phyloP scores from a whole-genome alignment of 1,140 invertebrate species.

The Drosophila lowei region DNA sequence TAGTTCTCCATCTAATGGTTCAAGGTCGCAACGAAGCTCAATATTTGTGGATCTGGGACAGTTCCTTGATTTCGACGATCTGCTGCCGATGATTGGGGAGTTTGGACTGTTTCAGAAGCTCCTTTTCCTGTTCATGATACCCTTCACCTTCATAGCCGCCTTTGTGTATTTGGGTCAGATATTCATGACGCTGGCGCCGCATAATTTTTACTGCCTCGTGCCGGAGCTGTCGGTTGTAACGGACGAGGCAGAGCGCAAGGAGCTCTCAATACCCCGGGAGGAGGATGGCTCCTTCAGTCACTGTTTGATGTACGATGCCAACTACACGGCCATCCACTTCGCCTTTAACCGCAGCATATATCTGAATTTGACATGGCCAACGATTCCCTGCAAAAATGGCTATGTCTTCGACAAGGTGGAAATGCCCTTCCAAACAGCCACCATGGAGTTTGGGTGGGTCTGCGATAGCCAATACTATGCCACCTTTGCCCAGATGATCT shows the following conservation, averaged over 20 bases:
- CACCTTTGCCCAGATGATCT: conserved; percentile 90
- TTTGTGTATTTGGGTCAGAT: conserved; percentile 94
- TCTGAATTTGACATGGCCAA: conserved; percentile 86
- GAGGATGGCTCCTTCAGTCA: conserved; percentile 84
- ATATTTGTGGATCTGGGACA: conserved; percentile 4
- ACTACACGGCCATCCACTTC: conserved; percentile 85
- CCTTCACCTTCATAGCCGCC: conserved; percentile 91
- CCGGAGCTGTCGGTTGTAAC: conserved; percentile 84
- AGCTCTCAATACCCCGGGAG: conserved; percentile 86
- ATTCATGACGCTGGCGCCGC: conserved; percentile 90
- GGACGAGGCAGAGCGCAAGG: conserved; percentile 36
- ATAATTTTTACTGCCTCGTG: conserved; percentile 90
- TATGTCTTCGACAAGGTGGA: conserved; percentile 89
- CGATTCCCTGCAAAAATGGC: conserved; percentile 85
- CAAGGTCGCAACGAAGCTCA: neutral
- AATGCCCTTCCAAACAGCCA: conserved; percentile 89
- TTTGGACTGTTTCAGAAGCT: conserved; percentile 93
- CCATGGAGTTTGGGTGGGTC: conserved; percentile 92
- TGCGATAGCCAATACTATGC: conserved; percentile 89
- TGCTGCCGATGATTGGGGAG: conserved; percentile 91
- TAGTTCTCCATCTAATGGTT: neutral
- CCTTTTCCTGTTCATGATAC: conserved; percentile 92
- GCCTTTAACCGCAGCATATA: conserved; percentile 81
- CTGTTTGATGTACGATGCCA: conserved; percentile 89
- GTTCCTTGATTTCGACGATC: conserved; percentile 90